Conservation (phyloP, 2,113 vertebrate genomes). For the Cyanocitta stelleri region DNA sequence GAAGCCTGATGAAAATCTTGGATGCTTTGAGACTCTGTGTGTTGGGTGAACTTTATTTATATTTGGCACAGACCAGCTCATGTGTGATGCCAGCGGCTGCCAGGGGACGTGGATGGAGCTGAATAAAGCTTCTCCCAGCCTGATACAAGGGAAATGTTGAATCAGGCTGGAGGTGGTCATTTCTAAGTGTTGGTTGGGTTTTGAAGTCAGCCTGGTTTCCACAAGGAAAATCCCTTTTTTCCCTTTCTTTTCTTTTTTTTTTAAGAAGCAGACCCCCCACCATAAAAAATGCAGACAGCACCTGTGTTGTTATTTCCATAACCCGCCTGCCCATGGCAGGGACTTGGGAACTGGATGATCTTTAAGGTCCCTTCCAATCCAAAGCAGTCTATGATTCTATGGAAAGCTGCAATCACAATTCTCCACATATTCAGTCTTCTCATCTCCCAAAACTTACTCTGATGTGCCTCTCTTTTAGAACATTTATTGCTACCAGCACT, state of each 20-base stretch:
- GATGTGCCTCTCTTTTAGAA: not conserved
- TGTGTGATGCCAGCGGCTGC: constrained; percentile 51
- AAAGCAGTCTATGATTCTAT: not conserved
- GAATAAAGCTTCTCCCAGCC: constrained; percentile 39
- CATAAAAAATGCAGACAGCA: not conserved
- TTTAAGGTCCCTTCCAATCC: not conserved
- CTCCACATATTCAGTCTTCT: not conserved
- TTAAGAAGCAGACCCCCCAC: not conserved
- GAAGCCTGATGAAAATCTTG: constrained; percentile 42
- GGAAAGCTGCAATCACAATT: not conserved
- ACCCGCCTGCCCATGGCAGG: not conserved
- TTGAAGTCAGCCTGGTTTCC: not conserved
- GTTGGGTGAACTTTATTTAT: constrained; percentile 63
- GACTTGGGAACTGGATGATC: not conserved
- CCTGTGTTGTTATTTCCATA: not conserved
- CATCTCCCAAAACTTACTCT: not conserved
- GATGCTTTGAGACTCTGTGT: constrained; percentile 57
- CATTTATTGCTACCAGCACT: not conserved
- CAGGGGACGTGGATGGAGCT: not conserved
- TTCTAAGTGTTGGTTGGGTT: not conserved
- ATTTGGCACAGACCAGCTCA: constrained; percentile 30
- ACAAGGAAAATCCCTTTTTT: not conserved
- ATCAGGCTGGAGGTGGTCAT: not conserved
- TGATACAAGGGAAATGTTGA: constrained; percentile 15
- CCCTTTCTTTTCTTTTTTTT: not conserved